A percentile compares a stretch with the other conserved stretches of the same genome.
These are phyloP conservation scores for Anas georgica DNA, from an alignment of 2,797 vertebrate genomes.

Conservation along the genomic window DNA sequence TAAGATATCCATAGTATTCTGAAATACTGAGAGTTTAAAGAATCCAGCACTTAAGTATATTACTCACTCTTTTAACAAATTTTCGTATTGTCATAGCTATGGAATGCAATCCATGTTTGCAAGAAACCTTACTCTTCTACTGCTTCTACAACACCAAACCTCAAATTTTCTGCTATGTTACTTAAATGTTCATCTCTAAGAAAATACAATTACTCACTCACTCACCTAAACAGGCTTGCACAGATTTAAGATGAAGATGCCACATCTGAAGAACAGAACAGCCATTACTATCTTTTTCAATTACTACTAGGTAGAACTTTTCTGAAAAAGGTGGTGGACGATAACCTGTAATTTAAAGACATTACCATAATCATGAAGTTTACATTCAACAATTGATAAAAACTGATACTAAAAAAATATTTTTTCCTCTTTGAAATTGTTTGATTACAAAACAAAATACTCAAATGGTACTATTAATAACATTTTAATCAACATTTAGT, in stretches of 20 bases:
- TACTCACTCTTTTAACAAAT: not conserved
- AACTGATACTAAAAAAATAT: rapidly evolving
- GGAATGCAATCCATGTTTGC: not conserved
- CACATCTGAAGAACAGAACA: conserved; percentile 96
- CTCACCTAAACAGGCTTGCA: conserved; percentile 94
- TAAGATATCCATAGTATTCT: not conserved
- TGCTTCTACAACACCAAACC: not conserved
- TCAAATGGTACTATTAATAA: not conserved
- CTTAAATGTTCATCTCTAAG: not conserved
- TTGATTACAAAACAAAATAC: not conserved
- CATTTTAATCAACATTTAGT: not conserved
- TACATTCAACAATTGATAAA: not conserved
- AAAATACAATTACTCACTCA: conserved; percentile 78
- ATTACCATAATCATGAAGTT: not conserved
- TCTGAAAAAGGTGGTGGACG: conserved; percentile 94
- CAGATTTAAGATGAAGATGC: conserved; percentile 96
- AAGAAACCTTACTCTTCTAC: not conserved
- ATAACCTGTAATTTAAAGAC: conserved; percentile 82
- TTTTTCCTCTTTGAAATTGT: not conserved
- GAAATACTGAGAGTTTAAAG: not conserved
- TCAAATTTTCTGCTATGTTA: not conserved
- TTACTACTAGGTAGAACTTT: conserved; percentile 97
- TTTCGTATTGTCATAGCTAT: not conserved
- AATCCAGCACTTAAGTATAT: not conserved
- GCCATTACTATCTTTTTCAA: conserved; percentile 90